Percentiles rank a stretch among this genome's conserved stretches.
These are phyloP conservation scores for Rhynchophorus ferrugineus DNA, from an alignment of 1,140 invertebrate genomes.

Conservation along the genomic window DNA sequence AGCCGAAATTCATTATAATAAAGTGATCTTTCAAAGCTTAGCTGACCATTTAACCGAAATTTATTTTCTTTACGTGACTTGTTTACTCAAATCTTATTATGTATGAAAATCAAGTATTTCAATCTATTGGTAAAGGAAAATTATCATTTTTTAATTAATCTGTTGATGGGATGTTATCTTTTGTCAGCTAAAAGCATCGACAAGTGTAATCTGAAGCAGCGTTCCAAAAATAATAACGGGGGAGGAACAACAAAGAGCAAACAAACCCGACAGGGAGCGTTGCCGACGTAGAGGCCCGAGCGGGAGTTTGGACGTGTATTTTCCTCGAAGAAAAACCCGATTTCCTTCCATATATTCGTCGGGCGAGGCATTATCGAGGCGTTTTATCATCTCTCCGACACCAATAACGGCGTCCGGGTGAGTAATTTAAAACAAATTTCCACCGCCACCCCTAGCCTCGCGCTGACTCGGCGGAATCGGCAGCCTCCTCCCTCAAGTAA, in stretches of 20 bases:
- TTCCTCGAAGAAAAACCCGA: background rate
- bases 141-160: too few species aligned
- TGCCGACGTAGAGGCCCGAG: background rate
- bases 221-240: too few species aligned
- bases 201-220: too few species aligned
- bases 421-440: slow-evolving; percentile 18
- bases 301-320: background rate
- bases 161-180: too few species aligned
- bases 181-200: too few species aligned
- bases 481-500: slow-evolving; percentile 6
- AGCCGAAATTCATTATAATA: too few species aligned
- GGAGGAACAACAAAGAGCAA: background rate
- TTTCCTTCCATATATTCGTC: background rate
- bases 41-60: too few species aligned
- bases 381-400: slow-evolving; percentile 3
- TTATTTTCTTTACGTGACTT: too few species aligned
- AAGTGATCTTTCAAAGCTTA: too few species aligned
- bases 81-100: too few species aligned
- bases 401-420: background rate
- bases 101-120: too few species aligned
- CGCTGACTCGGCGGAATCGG: slow-evolving; percentile 19
- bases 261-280: background rate
- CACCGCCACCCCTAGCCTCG: slow-evolving; percentile 3
- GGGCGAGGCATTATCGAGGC: background rate
- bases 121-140: too few species aligned